Evolutionary conservation across 23 tunicate genomes (phyloP), one percentile per base, ranked within the genome.

Genomic region (Ascidia mentula): DNA sequence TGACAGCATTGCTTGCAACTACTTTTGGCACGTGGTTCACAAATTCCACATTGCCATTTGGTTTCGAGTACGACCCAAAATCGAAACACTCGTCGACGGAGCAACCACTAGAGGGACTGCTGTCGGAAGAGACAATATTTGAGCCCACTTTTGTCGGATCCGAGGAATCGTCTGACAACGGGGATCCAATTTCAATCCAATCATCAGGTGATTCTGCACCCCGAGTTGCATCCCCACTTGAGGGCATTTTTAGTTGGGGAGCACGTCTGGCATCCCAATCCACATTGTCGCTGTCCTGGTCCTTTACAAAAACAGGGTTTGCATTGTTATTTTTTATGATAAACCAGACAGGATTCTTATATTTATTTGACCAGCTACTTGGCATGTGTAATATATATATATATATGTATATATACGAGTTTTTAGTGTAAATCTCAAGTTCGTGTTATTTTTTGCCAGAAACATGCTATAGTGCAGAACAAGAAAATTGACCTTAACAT

Each of bases 151-250:
- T 36, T 60, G 32, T 22, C 2, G 34, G 34, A 5, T 53, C 31
- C 0, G 82, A 46, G 7, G 34, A 13, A 9, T 3, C 22, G 7
- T 36, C 42, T 12, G 34, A 4, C 5, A 86, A 12, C 34, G 90
- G 90, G 30, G 90, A 86, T 6, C 90, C 90, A 26, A 86, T 73
- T 32, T 86, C 90, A 30, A 86, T 86, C 90, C 90, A 86, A 40
- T 86, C 90, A 39, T 86, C 90, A 30, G 90, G 90, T 7, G 89
- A 85, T 31, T 2, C 78, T 18, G 13, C 28, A 31, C 38, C 53
- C 12, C 69, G 74, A 42, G 81, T 40, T 24, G 78, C 13, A 20
- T 85, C 35, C 73, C 24, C 53, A 42, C 15, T 42, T 42, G 53
- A 15, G 15, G 53, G 53, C 12, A 42, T 42, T 15, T 42, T 42